These are phyloP conservation scores for Cataglyphis rosenhaueri DNA, from an alignment of 2,888 invertebrate species.

Conservation along the genomic window DNA sequence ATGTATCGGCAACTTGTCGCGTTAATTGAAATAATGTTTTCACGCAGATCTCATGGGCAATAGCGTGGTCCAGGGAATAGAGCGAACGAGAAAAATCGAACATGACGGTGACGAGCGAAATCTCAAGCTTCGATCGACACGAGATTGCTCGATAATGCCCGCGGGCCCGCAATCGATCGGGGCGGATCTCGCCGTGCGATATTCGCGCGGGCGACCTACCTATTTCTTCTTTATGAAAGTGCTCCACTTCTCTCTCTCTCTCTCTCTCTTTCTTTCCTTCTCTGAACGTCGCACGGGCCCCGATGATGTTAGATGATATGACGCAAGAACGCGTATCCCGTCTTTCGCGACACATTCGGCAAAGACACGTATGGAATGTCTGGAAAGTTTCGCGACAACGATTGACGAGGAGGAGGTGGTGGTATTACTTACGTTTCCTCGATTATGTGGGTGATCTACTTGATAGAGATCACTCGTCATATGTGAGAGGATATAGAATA, in stretches of 20 bases:
- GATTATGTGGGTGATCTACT: background rate
- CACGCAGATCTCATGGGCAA: constrained; percentile 1
- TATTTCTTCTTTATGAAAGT: constrained; percentile 76
- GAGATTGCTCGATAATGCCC: constrained; percentile 55
- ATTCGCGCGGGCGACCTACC: constrained; percentile 61
- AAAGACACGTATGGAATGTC: constrained; percentile 41
- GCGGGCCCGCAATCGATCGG: constrained; percentile 60
- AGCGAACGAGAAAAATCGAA: constrained; percentile 33
- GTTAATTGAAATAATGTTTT: constrained; percentile 12
- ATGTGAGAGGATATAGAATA: background rate
- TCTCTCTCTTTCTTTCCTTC: constrained; percentile 7
- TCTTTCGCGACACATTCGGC: constrained; percentile 59
- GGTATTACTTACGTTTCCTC: background rate
- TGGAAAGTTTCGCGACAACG: constrained; percentile 69
- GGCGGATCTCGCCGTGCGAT: constrained; percentile 36
- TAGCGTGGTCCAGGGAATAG: background rate
- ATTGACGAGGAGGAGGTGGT: background rate
- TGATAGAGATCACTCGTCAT: background rate
- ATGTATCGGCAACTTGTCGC: background rate
- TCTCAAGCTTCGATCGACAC: constrained; percentile 54
- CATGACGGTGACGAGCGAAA: constrained; percentile 38
- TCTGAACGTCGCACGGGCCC: constrained; percentile 10
- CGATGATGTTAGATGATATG: constrained; percentile 68
- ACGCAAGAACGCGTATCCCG: constrained; percentile 62
- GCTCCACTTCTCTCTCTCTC: constrained; percentile 69